Evolutionary conservation across 2,888 invertebrate species (phyloP), one percentile per base, ranked within the genome.

Genomic region (Standfussiana lucernea): DNA sequence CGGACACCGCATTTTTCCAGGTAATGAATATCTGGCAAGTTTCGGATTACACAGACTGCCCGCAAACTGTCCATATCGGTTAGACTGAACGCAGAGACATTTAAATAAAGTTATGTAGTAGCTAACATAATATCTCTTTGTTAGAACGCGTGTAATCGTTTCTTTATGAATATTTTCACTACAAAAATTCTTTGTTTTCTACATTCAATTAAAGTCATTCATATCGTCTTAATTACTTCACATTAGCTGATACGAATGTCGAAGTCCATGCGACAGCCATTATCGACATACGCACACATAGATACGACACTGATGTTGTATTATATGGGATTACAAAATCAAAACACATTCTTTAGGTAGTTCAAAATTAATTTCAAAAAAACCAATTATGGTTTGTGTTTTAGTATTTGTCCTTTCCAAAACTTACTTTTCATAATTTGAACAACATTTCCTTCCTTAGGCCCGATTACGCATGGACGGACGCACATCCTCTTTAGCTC

Each of bases 381-480:
- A 18, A 69, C 24, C 7, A 8, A 40, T 21, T 37, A n/a, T 6
- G 1, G 1, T 40, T 18, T n/a, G 6, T 45, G 21, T 71, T 21
- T 10, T 21, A 70, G 18, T 21, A 37, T 6, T 32, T 13, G 5
- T 4, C 1, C 1, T 4, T 32, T 47, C 6, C 7, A 13, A 28
- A 75, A 47, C 24, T 3, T 56, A n/a, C 3, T 40, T 45, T 28
- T 7, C 32, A 21, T 32, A 1, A 8, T 64, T 0, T n/a, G n/a
- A 76, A n/a, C 6, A 21, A n/a, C 24, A 13, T 70, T 47, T 40
- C n/a, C 0, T 47, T 7, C n/a, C 35, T 24, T 87, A 98, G 98
- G 98, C 99, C 1, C 97, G 98, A 77, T 97, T 99, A 77, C 98
- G 98, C 75, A 96, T 99, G 94, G 99, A 99, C 90, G 96, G 98